Evolutionary conservation across 2,888 invertebrate genomes (phyloP).

Genomic region (Xiphydria camelus): DNA sequence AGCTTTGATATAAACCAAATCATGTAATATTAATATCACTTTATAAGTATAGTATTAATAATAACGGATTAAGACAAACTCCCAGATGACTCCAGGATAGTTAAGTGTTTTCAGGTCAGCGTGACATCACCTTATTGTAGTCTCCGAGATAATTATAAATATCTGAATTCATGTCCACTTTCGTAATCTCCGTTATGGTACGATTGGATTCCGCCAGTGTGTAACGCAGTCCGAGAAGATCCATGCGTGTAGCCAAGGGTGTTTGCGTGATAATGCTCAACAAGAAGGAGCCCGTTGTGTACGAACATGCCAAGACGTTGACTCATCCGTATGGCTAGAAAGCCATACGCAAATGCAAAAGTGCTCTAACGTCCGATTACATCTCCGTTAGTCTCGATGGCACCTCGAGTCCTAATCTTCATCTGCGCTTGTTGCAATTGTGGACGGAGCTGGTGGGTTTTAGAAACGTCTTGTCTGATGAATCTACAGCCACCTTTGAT

Average conservation of each 20-base stretch:
- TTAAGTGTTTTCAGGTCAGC: no score
- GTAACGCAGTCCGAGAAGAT: slow-evolving; percentile 63
- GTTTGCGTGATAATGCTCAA: slow-evolving; percentile 51
- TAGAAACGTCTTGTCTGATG: no score
- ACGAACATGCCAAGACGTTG: slow-evolving; percentile 48
- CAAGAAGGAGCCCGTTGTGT: slow-evolving; percentile 49
- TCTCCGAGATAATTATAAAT: no score
- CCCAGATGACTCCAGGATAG: no score
- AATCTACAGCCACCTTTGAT: no score
- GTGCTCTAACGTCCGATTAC: slow-evolving; percentile 39
- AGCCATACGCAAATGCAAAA: slow-evolving; percentile 51
- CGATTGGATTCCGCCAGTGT: slow-evolving; percentile 69
- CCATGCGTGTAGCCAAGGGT: slow-evolving; percentile 65
- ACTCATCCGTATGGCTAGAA: slow-evolving; percentile 50
- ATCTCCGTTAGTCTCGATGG: slow-evolving; percentile 50
- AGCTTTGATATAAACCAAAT: no score
- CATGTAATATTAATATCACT: no score
- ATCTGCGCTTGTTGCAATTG: slow-evolving; percentile 73
- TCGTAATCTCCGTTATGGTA: slow-evolving; percentile 70
- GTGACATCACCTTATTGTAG: no score
- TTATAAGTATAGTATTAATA: no score
- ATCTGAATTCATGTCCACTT: no score
- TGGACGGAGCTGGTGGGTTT: slow-evolving; percentile 65
- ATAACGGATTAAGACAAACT: no score
- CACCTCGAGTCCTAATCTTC: slow-evolving; percentile 78